Conservation (phyloP, 2,797 vertebrate genomes). For the Chloroceryle inda region DNA sequence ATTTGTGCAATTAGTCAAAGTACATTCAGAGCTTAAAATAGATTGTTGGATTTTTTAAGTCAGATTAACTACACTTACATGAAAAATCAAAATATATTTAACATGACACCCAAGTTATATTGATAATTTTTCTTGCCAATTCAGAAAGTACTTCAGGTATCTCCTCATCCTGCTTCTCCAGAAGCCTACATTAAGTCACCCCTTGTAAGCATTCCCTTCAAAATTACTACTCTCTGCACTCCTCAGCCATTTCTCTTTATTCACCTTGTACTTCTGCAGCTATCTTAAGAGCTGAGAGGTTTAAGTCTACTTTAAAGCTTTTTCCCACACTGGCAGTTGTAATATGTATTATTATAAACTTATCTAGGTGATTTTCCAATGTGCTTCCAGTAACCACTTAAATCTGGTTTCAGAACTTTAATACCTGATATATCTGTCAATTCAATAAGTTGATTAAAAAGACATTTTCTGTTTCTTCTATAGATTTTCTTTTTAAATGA, state of each 20-base stretch:
- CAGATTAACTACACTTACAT: not conserved
- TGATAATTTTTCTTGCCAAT: not conserved
- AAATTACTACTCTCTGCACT: not conserved
- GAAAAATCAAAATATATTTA: not conserved
- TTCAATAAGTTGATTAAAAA: not conserved
- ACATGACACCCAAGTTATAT: not conserved
- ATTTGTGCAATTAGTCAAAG: slow-evolving; percentile 2
- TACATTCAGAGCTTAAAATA: slow-evolving; percentile 1
- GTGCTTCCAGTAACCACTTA: not conserved
- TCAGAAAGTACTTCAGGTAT: not conserved
- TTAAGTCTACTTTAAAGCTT: not conserved
- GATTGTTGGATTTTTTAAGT: not conserved
- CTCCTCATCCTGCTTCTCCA: not conserved
- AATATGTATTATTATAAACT: not conserved
- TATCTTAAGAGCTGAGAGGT: not conserved
- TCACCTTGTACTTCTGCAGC: not conserved
- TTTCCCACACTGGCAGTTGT: not conserved
- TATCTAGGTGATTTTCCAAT: not conserved
- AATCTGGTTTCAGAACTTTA: not conserved
- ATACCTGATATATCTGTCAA: not conserved
- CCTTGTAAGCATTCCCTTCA: not conserved
- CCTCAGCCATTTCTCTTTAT: not conserved
- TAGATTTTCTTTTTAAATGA: not conserved
- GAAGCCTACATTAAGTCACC: not conserved
- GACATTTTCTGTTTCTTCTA: not conserved